Conservation (phyloP, 23 tunicate species). For the Botrylloides violaceus region DNA sequence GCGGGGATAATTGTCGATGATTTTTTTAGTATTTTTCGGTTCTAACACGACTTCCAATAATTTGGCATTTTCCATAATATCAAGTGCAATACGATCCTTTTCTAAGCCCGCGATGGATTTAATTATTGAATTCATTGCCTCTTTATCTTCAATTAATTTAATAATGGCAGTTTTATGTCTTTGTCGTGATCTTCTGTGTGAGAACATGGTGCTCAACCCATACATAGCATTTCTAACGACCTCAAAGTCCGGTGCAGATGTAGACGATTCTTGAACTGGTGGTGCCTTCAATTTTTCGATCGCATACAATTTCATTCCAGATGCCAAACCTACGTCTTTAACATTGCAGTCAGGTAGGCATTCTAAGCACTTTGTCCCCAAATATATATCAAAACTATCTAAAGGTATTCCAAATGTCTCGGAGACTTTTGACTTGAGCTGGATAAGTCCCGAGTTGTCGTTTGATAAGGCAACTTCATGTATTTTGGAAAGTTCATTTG, state of each 20-base stretch:
- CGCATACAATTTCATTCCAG: slow-evolving; percentile 9
- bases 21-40: neutral
- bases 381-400: slow-evolving; percentile 1
- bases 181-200: neutral
- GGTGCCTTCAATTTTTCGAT: neutral
- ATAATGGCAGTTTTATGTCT: neutral
- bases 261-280: neutral
- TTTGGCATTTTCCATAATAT: neutral
- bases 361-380: slow-evolving; percentile 9
- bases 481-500: neutral
- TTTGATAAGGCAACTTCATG: neutral
- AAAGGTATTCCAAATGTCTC: neutral
- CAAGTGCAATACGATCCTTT: slow-evolving; percentile 14
- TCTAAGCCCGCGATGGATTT: neutral
- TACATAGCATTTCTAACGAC: slow-evolving; percentile 7
- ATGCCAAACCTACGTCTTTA: neutral
- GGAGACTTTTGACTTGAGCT: neutral
- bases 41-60: slow-evolving; percentile 7
- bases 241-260: neutral
- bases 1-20: slow-evolving; percentile 20
- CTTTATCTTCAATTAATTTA: slow-evolving; percentile 5
- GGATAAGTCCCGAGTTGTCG: neutral
- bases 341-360: neutral
- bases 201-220: slow-evolving; percentile 5
- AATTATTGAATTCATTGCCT: neutral